Evolutionary conservation across 2,797 vertebrate genomes (phyloP), one percentile per base, ranked within the genome.

Genomic region (Acipenser oxyrinchus): DNA sequence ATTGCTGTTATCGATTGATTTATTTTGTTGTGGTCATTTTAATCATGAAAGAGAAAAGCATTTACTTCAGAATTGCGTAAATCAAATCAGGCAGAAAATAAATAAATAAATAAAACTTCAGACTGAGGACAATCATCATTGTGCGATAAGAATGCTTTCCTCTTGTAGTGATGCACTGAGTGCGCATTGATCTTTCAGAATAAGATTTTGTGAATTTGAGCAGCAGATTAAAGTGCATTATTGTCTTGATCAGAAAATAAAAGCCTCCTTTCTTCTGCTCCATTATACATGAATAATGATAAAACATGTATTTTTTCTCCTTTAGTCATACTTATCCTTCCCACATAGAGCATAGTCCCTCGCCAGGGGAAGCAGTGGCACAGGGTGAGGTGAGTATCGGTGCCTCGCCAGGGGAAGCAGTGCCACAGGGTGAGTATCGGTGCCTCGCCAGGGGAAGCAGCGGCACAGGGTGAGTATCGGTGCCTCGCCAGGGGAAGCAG

Each of bases 261-360:
- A 49, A 49, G 48, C 60, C 49, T 12, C 12, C 53, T 64, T 48
- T 61, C 13, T 66, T 59, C 61, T 51, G 9, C 53, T 51, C 18
- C 48, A 66, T 64, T 65, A 60, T 60, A 59, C 60, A 70, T 67
- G 13, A 50, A 49, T 64, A 70, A 70, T 59, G 52, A 62, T 50
- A 59, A 70, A 66, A n/a, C 10, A 15, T 37, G 23, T 52, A 15
- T 7, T 7, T 49, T 13, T 58, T 10, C 53, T 59, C 23, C 23
- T 37, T 67, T 61, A 51, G 15, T 62, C n/a, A 15, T 10, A 51
- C 58, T 10, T 58, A 37, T 67, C 4, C 57, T 50, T 49, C 12
- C 8, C 15, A 15, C 7, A 62, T 7, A 68, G 1, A 9, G 48
- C 10, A 48, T 13, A 48, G 8, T 18, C 15, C 15, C 15, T 18